Evolutionary conservation across 2,113 vertebrate genomes (phyloP).

Genomic region (Acanthisitta chloris): DNA sequence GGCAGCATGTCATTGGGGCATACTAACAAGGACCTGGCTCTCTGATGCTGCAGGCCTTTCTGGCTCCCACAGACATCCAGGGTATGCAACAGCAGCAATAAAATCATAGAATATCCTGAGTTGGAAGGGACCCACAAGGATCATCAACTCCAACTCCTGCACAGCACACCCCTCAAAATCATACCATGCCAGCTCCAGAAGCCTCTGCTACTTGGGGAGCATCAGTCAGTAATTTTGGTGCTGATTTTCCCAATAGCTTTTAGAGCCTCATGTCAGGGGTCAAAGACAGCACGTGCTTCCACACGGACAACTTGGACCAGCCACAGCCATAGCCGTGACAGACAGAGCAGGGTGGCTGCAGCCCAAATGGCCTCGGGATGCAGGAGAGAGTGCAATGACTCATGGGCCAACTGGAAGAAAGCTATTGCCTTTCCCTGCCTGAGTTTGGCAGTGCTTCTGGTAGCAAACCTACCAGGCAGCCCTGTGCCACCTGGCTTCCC

Average conservation of each 20-base stretch:
- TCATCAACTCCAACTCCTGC: too few relatives aligned
- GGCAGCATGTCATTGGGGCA: neutral
- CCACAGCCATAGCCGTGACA: fast-evolving
- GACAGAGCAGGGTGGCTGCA: neutral
- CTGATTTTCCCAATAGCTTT: neutral
- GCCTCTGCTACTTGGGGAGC: neutral
- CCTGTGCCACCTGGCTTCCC: neutral
- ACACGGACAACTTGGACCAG: fast-evolving
- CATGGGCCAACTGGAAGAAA: neutral
- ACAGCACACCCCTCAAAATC: too few relatives aligned
- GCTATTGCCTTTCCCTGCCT: neutral
- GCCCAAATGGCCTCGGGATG: fast-evolving
- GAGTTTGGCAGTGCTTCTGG: neutral
- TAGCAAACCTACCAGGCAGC: neutral
- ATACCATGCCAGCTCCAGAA: neutral
- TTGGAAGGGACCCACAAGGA: too few relatives aligned
- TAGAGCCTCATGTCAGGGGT: neutral
- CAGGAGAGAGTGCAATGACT: neutral
- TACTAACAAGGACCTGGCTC: neutral
- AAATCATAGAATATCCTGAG: too few relatives aligned
- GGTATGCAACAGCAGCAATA: neutral
- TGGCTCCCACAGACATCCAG: neutral
- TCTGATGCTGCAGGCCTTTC: neutral
- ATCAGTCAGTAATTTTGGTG: neutral
- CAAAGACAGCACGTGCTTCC: neutral